Evolutionary conservation across 2,797 vertebrate species (phyloP), one percentile per base, ranked within the genome.

Genomic region (Gallinago stenura): DNA sequence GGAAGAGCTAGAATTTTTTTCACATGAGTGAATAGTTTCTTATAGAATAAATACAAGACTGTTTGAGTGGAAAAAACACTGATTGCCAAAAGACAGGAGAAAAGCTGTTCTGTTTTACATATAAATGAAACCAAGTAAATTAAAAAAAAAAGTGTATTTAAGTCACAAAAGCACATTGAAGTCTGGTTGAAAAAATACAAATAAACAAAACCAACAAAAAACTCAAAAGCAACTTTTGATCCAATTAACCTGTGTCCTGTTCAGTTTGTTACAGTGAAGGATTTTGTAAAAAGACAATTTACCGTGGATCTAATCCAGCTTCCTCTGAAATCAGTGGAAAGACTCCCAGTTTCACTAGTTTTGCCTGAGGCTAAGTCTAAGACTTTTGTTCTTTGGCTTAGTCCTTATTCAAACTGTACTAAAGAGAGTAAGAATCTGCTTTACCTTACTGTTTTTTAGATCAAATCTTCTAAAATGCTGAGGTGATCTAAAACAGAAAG

Each of bases 61-160:
- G 53, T 89, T 93, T 97, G 94, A 97, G 94, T 86, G 68, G 93
- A 97, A 97, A 97, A 97, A 96, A 15, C 18, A 88, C 60, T 87
- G 93, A 96, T 90, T 97, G 89, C 87, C 83, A 95, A 97, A 97
- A 97, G 84, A 96, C 69, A 91, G 77, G 58, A 94, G 77, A 95
- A 97, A 96, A 80, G 20, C 61, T 93, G 25, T 72, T 69, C 84
- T 97, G 48, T 85, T 98, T 98, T 98, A 95, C 94, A 97, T 97
- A 95, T 94, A 97, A 97, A 98, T 97, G 89, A 96, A 97, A 95
- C 5, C 43, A 20, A 75, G 45, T 82, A 66, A 81, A 71, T 93
- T 37, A 37, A 37, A 45, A 43, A 80, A 85, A 87, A 70, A 83
- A 8, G 2, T 58, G 17, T 85, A 83, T 83, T 96, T 84, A 92